phyloP scores from a whole-genome alignment of 2,888 invertebrate species.

The Leptothorax acervorum region DNA sequence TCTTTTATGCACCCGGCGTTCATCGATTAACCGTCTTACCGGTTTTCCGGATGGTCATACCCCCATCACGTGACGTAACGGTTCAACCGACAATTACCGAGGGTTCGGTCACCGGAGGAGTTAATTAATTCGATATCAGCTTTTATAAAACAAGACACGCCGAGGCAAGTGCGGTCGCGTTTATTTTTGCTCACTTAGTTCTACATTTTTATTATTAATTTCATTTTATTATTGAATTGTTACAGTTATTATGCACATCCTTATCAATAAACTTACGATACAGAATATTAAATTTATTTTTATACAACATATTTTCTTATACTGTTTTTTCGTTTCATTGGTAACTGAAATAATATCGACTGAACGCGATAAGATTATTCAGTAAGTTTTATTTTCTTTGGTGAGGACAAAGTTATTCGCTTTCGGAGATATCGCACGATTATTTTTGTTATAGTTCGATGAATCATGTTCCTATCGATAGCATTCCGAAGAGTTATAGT shows the following conservation, averaged over 20 bases:
- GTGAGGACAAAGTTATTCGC: neutral
- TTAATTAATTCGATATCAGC: conserved; percentile 64
- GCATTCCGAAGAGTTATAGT: neutral
- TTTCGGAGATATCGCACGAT: conserved; percentile 27
- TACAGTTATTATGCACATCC: neutral
- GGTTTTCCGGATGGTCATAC: conserved; percentile 69
- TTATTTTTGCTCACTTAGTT: neutral
- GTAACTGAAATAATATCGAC: neutral
- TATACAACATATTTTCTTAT: neutral
- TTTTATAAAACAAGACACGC: conserved; percentile 58
- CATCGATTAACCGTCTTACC: conserved; percentile 68
- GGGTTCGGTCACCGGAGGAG: conserved; percentile 55
- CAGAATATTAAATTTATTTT: neutral
- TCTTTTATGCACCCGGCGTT: conserved; percentile 32
- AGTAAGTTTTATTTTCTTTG: neutral
- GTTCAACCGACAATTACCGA: conserved; percentile 59
- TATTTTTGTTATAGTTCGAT: neutral
- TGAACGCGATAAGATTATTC: neutral
- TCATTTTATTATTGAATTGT: neutral
- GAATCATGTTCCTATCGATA: conserved; percentile 7
- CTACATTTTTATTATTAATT: neutral
- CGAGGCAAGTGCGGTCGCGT: conserved; percentile 51
- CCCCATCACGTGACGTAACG: conserved; percentile 74
- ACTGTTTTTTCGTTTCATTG: neutral
- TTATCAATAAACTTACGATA: neutral